Conservation (phyloP, 2,888 invertebrate genomes). For the Parelbella ahira region DNA sequence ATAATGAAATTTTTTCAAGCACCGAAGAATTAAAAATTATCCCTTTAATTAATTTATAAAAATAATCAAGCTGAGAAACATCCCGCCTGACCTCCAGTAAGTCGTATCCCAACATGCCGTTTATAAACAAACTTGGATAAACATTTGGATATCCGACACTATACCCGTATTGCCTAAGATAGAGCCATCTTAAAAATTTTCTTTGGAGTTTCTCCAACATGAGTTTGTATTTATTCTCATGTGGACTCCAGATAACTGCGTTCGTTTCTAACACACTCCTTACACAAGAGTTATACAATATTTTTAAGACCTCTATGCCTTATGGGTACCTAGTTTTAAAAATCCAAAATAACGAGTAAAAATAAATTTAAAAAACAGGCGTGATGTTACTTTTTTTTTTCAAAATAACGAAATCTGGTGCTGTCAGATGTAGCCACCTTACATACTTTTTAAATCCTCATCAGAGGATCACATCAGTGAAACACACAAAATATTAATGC, state of each 20-base stretch:
- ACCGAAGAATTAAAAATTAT: no score
- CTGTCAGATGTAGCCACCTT: no score
- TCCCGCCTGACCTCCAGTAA: background rate
- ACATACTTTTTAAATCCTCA: no score
- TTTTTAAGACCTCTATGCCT: no score
- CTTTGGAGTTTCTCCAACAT: slow-evolving; percentile 8
- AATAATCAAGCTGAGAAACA: background rate
- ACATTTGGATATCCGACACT: background rate
- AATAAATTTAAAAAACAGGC: no score
- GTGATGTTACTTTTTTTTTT: no score
- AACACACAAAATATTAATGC: no score
- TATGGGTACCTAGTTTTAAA: no score
- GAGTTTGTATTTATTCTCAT: background rate
- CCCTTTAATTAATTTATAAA: background rate
- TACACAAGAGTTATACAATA: slow-evolving; percentile 1
- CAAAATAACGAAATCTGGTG: no score
- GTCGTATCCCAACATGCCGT: slow-evolving; percentile 1
- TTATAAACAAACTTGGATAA: background rate
- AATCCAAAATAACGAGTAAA: no score
- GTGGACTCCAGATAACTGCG: slow-evolving; percentile 1
- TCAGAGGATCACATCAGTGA: no score
- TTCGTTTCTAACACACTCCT: background rate
- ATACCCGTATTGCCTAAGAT: background rate
- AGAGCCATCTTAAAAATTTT: slow-evolving; percentile 2
- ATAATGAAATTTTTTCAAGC: no score